Percentiles rank a stretch among this genome's conserved stretches.
phyloP scores from a whole-genome alignment of 2,797 vertebrate genomes.

The Pelobates cultripes region DNA sequence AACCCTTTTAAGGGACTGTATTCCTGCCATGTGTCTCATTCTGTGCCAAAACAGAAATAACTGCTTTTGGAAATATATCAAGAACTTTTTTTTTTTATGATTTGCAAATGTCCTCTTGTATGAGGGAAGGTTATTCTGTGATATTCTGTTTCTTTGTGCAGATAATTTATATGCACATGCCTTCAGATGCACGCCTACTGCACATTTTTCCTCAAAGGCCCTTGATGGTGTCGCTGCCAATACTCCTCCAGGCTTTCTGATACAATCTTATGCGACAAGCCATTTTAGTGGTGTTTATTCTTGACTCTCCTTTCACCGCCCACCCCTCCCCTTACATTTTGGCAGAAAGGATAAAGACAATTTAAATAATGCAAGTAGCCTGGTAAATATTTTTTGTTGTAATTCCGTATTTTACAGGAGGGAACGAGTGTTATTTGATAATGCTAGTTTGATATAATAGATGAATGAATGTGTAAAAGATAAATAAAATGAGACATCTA shows the following conservation, averaged over 20 bases:
- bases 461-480: too few species aligned
- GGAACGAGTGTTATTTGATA: too few species aligned
- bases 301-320: background rate
- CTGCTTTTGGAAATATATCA: too few species aligned
- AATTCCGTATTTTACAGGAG: too few species aligned
- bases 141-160: background rate
- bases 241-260: constrained; percentile 12
- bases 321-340: background rate
- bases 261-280: constrained; percentile 8
- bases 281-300: background rate
- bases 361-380: background rate
- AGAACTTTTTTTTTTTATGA: too few species aligned
- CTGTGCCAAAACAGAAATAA: too few species aligned
- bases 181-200: constrained; percentile 7
- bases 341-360: background rate
- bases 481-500: too few species aligned
- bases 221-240: background rate
- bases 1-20: too few species aligned
- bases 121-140: background rate
- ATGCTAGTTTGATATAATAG: too few species aligned
- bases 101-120: background rate
- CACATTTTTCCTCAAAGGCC: background rate
- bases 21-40: too few species aligned
- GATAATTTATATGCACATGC: background rate
- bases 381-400: too few species aligned